Base-by-base conservation (phyloP, 2,113 vertebrate genomes). In the Naja naja region DNA sequence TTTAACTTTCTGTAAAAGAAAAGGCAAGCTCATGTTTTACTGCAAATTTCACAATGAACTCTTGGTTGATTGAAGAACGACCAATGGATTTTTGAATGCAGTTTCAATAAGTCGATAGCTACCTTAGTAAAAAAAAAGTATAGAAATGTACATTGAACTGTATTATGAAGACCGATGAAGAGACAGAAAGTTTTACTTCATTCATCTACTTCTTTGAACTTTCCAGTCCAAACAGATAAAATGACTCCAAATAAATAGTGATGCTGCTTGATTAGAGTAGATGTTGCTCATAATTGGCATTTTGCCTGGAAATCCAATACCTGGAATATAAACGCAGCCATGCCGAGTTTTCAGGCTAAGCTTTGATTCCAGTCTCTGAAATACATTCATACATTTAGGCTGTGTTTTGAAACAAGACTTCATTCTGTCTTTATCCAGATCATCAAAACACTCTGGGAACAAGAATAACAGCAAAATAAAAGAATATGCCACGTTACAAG, bases 231-330 rank as follows among this genome's bases (percentile, higher is more conserved):
- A 92, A 93, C 30, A 93, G 93, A 93, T 91, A n/a, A 89, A 96
- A 95, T 49, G 93, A 95, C 92, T 95, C 95, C 91, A 95, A 92
- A 10, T 69, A 45, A 93, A 90, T 92, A 74, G 30, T 49, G 94
- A 94, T 97, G 97, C 97, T 97, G 97, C 97, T 60, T 97, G 97
- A 95, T 95, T 93, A 95, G 89, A 18, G 1, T 27, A 95, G 34
- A 96, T 96, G 95, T 92, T 97, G 97, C 97, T 97, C 94, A 97
- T 97, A 97, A 97, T 0, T 94, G 96, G 93, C 97, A 43, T 89
- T 93, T 88, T 95, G 95, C 94, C 94, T 95, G 95, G 95, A 96
- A 97, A 94, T 94, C 93, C 81, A 89, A 95, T 92, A 43, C 90
- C 96, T 90, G 95, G 92, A 87, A 92, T 25, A 91, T 27, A 89